Conservation (phyloP, 2,797 vertebrate species). For the Sebastes ruberrimus region DNA sequence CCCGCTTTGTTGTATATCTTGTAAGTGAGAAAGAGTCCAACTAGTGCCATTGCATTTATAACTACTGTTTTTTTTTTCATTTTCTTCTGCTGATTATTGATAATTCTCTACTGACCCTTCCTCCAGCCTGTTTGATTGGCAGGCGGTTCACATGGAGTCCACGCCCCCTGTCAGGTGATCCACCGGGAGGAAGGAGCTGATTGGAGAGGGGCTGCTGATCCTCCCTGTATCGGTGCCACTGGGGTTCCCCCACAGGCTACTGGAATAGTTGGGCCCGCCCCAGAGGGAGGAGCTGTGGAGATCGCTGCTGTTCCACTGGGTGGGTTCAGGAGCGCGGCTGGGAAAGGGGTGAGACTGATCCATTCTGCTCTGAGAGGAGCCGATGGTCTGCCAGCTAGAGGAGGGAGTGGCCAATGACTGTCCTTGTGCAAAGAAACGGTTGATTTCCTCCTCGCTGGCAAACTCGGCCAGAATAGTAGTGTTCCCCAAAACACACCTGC, state of each 20-base stretch:
- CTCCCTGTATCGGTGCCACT: constrained; percentile 88
- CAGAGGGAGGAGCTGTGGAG: constrained; percentile 96
- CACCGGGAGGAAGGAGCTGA: constrained; percentile 96
- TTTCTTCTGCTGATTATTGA: constrained; percentile 79
- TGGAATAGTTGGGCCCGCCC: constrained; percentile 96
- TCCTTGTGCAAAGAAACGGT: constrained; percentile 99
- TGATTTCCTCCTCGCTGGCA: constrained; percentile 99
- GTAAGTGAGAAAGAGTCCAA: constrained; percentile 91
- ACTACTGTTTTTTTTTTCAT: constrained; percentile 64
- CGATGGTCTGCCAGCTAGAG: constrained; percentile 93
- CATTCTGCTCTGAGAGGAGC: constrained; percentile 92
- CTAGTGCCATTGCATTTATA: constrained; percentile 87
- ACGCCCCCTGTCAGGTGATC: constrained; percentile 95
- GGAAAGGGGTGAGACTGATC: constrained; percentile 94
- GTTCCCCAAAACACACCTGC: constrained; percentile 99
- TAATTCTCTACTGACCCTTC: constrained; percentile 75
- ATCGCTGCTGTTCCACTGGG: constrained; percentile 96
- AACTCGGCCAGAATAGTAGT: constrained; percentile 99
- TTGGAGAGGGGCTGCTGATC: constrained; percentile 93
- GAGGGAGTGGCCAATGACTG: constrained; percentile 95
- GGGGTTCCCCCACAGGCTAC: constrained; percentile 95
- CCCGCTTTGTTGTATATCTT: constrained; percentile 84
- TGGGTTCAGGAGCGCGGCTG: constrained; percentile 90
- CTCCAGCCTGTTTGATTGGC: constrained; percentile 59
- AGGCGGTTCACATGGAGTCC: constrained; percentile 91